Percentiles rank a stretch among this genome's conserved stretches.
phyloP scores from a whole-genome alignment of 2,113 vertebrate species.

The Hiodon alosoides region DNA sequence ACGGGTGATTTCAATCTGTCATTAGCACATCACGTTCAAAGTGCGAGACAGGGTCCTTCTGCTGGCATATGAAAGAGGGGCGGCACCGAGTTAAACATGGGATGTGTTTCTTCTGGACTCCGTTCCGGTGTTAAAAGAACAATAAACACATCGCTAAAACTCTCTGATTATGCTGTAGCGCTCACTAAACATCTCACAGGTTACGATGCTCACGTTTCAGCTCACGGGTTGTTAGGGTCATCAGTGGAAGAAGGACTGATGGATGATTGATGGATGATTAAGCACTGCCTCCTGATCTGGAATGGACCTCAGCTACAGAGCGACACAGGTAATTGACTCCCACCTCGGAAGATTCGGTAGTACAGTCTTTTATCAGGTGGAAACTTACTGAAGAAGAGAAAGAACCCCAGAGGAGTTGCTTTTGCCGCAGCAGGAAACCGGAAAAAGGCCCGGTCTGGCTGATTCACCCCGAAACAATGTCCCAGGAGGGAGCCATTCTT shows the following conservation, averaged over 20 bases:
- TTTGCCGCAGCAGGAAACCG: constrained; percentile 7
- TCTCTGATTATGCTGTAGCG: not conserved
- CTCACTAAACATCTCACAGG: no score
- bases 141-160: not conserved
- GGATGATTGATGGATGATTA: not conserved
- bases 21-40: no score
- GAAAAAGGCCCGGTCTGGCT: constrained; percentile 35
- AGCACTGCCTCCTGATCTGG: not conserved
- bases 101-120: not conserved
- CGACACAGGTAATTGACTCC: not conserved
- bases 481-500: constrained; percentile 30
- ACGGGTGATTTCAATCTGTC: no score
- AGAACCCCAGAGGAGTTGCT: constrained; percentile 18
- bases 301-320: not conserved
- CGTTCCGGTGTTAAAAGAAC: not conserved
- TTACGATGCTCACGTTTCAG: no score
- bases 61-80: no score
- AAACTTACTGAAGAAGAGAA: constrained; percentile 21
- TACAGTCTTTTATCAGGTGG: not conserved
- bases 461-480: constrained; percentile 40
- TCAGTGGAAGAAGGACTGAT: no score
- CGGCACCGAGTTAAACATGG: no score
- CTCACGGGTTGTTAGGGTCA: no score
- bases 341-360: not conserved
- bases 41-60: no score